Conservation (phyloP, 2,888 invertebrate genomes). For the Ecliptopera silaceata region DNA sequence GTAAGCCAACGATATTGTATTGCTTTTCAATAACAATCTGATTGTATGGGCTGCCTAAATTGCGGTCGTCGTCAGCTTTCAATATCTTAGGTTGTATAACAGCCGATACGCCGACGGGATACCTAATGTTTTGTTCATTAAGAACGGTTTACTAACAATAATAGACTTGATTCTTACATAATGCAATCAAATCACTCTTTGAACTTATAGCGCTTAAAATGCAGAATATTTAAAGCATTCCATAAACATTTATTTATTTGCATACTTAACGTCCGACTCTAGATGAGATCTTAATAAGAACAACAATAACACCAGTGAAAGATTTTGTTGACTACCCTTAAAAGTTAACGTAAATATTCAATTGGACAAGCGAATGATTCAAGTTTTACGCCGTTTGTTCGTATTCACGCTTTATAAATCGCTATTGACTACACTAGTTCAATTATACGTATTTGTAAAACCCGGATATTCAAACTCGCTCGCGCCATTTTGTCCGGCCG, state of each 20-base stretch:
- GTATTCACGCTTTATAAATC: background rate
- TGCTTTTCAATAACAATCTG: constrained; percentile 26
- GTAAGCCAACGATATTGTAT: constrained; percentile 13
- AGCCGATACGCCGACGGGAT: background rate
- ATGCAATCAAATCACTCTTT: too few relatives aligned
- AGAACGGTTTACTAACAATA: background rate
- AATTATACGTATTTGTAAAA: constrained; percentile 1
- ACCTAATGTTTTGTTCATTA: constrained; percentile 9
- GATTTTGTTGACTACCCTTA: too few relatives aligned
- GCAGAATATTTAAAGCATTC: too few relatives aligned
- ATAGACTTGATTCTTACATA: background rate
- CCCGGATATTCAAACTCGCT: constrained; percentile 1
- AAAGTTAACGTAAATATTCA: too few relatives aligned
- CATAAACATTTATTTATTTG: too few relatives aligned
- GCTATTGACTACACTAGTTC: constrained; percentile 9
- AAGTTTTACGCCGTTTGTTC: background rate
- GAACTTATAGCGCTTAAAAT: too few relatives aligned
- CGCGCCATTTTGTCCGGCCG: constrained; percentile 9
- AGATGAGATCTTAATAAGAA: too few relatives aligned
- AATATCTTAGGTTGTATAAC: constrained; percentile 10
- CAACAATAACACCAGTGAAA: too few relatives aligned
- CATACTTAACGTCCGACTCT: too few relatives aligned
- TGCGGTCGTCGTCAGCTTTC: constrained; percentile 12
- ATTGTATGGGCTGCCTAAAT: constrained; percentile 15
- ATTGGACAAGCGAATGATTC: background rate